Percentiles rank a stretch among this genome's conserved stretches.
phyloP scores from a whole-genome alignment of 53 echinoderm and acorn worm species.

The Hippasteria phrygiana region DNA sequence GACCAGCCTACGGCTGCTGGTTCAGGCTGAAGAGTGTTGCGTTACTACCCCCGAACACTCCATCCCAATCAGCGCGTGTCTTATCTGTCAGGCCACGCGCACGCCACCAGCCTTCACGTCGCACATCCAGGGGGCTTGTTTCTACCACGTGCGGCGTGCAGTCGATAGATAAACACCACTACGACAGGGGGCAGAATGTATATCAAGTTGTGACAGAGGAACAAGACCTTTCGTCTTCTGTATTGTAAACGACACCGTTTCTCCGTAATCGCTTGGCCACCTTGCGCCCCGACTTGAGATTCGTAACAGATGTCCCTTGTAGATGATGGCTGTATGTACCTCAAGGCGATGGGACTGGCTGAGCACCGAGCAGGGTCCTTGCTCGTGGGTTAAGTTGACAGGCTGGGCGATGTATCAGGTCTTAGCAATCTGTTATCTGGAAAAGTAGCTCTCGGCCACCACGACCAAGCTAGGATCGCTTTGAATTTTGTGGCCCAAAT shows the following conservation, averaged over 20 bases:
- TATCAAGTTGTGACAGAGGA: neutral
- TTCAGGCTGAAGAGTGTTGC: neutral
- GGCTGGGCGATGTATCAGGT: no score
- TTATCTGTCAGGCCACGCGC: slow-evolving; percentile 43
- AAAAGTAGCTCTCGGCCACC: no score
- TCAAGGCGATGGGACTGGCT: no score
- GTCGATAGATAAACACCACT: neutral
- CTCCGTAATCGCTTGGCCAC: slow-evolving; percentile 11
- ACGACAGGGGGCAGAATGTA: neutral
- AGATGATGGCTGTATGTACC: no score
- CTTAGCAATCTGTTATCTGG: no score
- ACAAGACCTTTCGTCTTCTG: neutral
- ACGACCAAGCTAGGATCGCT: no score
- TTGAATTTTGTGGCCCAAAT: no score
- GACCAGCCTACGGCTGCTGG: neutral
- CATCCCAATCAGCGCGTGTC: neutral
- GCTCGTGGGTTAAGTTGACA: no score
- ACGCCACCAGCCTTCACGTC: neutral
- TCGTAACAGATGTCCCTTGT: no score
- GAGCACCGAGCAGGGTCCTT: no score
- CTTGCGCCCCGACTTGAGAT: neutral
- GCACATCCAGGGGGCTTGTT: neutral
- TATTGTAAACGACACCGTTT: neutral
- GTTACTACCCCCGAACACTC: neutral
- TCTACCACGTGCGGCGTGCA: neutral